phyloP scores from a whole-genome alignment of 2,113 vertebrate genomes.

The Struthio camelus region DNA sequence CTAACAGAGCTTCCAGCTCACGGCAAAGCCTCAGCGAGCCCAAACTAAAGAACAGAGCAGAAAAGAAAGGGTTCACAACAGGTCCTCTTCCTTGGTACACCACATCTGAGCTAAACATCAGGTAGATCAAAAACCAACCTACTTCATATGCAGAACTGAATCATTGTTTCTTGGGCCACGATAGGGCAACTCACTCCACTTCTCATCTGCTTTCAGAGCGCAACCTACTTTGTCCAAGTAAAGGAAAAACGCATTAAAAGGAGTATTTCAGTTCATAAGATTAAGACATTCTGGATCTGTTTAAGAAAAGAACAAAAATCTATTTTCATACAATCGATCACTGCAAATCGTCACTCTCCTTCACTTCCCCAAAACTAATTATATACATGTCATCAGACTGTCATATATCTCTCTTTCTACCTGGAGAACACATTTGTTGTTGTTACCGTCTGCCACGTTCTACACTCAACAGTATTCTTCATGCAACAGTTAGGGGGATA shows the following conservation, averaged over 20 bases:
- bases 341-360: background rate
- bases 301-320: background rate
- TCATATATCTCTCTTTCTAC: background rate
- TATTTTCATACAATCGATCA: background rate
- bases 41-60: background rate
- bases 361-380: background rate
- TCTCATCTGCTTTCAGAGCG: background rate
- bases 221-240: background rate
- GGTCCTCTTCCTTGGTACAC: no score
- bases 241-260: background rate
- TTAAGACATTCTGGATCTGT: background rate
- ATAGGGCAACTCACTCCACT: background rate
- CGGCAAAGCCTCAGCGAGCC: background rate
- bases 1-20: background rate
- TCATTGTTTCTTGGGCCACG: background rate
- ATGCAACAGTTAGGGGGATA: background rate
- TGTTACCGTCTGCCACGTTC: background rate
- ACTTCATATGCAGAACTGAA: background rate
- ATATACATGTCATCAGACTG: background rate
- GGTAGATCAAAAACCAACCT: background rate
- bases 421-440: background rate
- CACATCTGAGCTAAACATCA: background rate
- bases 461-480: background rate
- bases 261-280: background rate
- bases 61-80: background rate